Evolutionary conservation across 1,140 invertebrate species (phyloP).

Genomic region (Onthophagus taurus): DNA sequence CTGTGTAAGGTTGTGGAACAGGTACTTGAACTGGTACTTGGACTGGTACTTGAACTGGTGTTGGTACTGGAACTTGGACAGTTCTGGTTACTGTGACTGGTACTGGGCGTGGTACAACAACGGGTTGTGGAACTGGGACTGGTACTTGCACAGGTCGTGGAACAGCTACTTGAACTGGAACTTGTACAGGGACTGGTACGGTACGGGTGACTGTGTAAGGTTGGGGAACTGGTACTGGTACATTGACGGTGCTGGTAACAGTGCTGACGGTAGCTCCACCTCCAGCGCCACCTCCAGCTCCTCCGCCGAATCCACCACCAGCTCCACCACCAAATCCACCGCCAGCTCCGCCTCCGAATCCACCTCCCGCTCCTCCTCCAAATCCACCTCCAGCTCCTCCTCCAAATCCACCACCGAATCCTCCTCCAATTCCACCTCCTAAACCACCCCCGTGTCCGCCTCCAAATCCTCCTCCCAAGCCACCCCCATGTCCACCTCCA

Average conservation of each 20-base stretch:
- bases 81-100: conserved; percentile 9
- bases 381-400: background rate
- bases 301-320: conserved; percentile 16
- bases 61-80: conserved; percentile 17
- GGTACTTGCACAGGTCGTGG: conserved; percentile 19
- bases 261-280: conserved; percentile 18
- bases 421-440: conserved; percentile 10
- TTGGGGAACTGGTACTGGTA: conserved; percentile 21
- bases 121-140: conserved; percentile 17
- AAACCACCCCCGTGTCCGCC: conserved; percentile 4
- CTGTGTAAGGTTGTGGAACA: conserved; percentile 27
- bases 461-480: conserved; percentile 6
- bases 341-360: conserved; percentile 13
- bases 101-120: conserved; percentile 11
- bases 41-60: conserved; percentile 17
- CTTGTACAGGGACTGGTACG: conserved; percentile 19
- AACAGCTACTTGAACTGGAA: conserved; percentile 15
- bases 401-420: conserved; percentile 4
- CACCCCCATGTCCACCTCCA: conserved; percentile 7
- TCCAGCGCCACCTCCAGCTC: conserved; percentile 15
- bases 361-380: conserved; percentile 5
- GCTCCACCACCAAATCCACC: conserved; percentile 13
- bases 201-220: conserved; percentile 22
- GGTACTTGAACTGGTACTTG: conserved; percentile 18
- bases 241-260: conserved; percentile 16